Evolutionary conservation across 2,113 vertebrate species (phyloP).

Genomic region (Ammodytes marinus): DNA sequence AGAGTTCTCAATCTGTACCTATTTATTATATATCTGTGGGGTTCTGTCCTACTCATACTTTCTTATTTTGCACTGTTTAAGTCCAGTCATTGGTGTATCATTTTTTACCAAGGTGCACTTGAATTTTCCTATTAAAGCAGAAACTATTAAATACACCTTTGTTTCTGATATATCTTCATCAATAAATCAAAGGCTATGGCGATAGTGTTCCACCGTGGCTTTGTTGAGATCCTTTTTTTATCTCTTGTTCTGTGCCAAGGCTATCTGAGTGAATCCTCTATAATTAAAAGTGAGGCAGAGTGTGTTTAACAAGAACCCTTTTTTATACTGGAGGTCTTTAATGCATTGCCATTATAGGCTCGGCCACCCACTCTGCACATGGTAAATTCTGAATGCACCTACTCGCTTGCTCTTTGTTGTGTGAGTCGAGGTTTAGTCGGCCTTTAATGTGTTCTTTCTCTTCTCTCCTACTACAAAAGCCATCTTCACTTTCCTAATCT

Average conservation of each 20-base stretch:
- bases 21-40: neutral
- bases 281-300: constrained; percentile 56
- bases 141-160: neutral
- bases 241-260: constrained; percentile 7
- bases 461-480: constrained; percentile 14
- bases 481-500: neutral
- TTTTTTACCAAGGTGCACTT: neutral
- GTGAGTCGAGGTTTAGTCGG: constrained; percentile 6
- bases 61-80: neutral
- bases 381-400: constrained; percentile 59
- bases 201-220: neutral
- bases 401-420: neutral
- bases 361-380: constrained; percentile 31
- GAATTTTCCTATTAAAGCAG: neutral
- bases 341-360: constrained; percentile 37
- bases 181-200: neutral
- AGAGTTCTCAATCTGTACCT: neutral
- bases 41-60: neutral
- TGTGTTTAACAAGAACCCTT: constrained; percentile 36
- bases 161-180: neutral
- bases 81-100: neutral
- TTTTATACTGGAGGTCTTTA: constrained; percentile 35
- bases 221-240: constrained; percentile 10
- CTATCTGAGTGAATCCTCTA: constrained; percentile 35
- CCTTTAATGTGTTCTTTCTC: constrained; percentile 24